These are phyloP conservation scores for Eucidaris tribuloides DNA, from an alignment of 35 echinoderm and acorn worm species.

Conservation along the genomic window DNA sequence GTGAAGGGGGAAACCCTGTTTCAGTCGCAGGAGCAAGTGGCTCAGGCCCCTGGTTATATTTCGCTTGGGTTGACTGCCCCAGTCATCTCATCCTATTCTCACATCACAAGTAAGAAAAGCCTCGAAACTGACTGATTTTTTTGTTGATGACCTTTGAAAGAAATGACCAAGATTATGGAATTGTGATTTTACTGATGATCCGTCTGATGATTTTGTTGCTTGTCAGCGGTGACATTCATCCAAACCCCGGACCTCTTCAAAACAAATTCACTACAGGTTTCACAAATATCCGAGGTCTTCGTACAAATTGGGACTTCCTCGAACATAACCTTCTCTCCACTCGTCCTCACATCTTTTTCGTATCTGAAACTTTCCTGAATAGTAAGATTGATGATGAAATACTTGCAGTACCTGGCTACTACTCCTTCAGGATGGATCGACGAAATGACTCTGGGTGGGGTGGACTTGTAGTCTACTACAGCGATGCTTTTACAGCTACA, in stretches of 20 bases:
- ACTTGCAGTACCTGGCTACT: not conserved
- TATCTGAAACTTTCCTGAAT: constrained; percentile 31
- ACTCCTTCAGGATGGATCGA: not conserved
- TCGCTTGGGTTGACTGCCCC: not conserved
- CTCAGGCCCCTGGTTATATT: constrained; percentile 5
- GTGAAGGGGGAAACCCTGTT: constrained; percentile 9
- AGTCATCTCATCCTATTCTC: not conserved
- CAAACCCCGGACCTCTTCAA: not conserved
- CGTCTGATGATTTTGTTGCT: not conserved
- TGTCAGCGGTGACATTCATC: not conserved
- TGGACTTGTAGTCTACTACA: not conserved
- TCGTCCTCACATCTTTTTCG: not conserved
- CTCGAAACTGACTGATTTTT: not conserved
- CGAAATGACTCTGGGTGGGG: not conserved
- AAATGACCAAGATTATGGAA: not conserved
- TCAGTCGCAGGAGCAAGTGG: constrained; percentile 10
- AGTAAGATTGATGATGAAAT: constrained; percentile 1
- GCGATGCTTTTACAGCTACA: not conserved
- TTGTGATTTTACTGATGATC: not conserved
- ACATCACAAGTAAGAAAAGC: not conserved
- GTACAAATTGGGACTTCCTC: not conserved
- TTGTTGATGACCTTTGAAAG: not conserved
- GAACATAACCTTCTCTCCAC: not conserved
- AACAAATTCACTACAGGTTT: not conserved
- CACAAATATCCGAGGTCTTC: constrained; percentile 3